Percentiles rank a stretch among this genome's conserved stretches.
phyloP scores from a whole-genome alignment of 2,797 vertebrate species.

The Sebastes ruberrimus region DNA sequence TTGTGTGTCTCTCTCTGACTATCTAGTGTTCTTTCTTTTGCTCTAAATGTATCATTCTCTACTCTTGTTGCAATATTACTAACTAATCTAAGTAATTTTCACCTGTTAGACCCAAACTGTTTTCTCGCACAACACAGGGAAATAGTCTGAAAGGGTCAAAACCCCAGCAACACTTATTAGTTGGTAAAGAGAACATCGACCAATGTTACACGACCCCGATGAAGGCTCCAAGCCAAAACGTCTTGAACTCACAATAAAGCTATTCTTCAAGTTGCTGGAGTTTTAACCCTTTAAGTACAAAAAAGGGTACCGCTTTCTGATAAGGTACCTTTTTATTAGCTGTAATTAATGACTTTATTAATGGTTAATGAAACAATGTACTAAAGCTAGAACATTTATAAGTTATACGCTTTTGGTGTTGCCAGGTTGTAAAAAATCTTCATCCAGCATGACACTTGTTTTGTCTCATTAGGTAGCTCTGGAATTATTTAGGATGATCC shows the following conservation, averaged over 20 bases:
- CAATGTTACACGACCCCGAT: neutral
- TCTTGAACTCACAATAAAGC: neutral
- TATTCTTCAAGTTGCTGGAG: neutral
- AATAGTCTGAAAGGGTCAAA: neutral
- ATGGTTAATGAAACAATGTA: too few relatives aligned
- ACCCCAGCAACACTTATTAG: neutral
- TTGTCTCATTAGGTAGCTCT: too few relatives aligned
- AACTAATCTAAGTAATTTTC: neutral
- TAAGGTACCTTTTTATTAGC: too few relatives aligned
- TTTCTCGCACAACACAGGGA: neutral
- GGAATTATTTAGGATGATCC: too few relatives aligned
- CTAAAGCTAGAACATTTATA: neutral
- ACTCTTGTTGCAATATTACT: neutral
- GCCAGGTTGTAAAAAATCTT: accelerated
- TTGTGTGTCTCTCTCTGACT: neutral
- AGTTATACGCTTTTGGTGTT: neutral
- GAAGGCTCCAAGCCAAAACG: neutral
- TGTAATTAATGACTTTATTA: too few relatives aligned
- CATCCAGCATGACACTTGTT: accelerated
- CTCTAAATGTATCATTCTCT: neutral
- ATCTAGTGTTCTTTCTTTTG: neutral
- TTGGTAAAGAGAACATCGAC: neutral
- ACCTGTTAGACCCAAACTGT: neutral
- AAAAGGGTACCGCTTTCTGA: too few relatives aligned
- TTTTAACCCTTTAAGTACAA: neutral